Conservation (phyloP, 2,888 invertebrate species). For the Teinopalpus imperialis region DNA sequence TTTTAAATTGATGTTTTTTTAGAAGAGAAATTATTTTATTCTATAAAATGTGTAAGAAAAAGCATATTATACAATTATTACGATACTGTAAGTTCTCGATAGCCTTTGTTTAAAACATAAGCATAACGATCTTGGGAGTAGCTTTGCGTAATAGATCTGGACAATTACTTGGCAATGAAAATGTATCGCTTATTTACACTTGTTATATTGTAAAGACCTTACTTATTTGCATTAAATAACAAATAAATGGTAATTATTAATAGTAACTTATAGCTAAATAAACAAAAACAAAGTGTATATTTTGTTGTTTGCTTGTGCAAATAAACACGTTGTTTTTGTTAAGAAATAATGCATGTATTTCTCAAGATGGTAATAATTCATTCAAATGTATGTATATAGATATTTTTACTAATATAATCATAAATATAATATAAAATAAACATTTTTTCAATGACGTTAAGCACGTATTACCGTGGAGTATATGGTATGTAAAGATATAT, state of each 20-base stretch:
- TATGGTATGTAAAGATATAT: slow-evolving; percentile 41
- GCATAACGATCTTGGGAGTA: too few species aligned
- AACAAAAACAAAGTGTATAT: slow-evolving; percentile 15
- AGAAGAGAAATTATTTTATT: too few species aligned
- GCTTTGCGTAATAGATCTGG: not conserved
- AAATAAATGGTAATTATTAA: slow-evolving; percentile 6
- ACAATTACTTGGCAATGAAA: not conserved
- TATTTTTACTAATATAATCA: slow-evolving; percentile 20
- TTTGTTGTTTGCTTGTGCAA: slow-evolving; percentile 9
- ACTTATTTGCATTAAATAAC: not conserved
- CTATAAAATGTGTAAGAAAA: too few species aligned
- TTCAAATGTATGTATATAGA: slow-evolving; percentile 7
- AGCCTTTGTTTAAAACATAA: too few species aligned
- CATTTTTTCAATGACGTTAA: too few species aligned
- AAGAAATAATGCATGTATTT: too few species aligned
- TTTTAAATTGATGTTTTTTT: too few species aligned
- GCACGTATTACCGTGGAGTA: too few species aligned
- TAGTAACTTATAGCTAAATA: slow-evolving; percentile 6
- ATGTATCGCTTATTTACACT: not conserved
- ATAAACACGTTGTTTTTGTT: slow-evolving; percentile 21
- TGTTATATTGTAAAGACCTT: slow-evolving; percentile 1
- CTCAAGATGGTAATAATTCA: too few species aligned
- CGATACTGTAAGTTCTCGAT: too few species aligned
- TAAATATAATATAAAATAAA: too few species aligned
- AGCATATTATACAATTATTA: too few species aligned